phyloP scores from a whole-genome alignment of 2,888 invertebrate species.

The Heliconius ismenius region DNA sequence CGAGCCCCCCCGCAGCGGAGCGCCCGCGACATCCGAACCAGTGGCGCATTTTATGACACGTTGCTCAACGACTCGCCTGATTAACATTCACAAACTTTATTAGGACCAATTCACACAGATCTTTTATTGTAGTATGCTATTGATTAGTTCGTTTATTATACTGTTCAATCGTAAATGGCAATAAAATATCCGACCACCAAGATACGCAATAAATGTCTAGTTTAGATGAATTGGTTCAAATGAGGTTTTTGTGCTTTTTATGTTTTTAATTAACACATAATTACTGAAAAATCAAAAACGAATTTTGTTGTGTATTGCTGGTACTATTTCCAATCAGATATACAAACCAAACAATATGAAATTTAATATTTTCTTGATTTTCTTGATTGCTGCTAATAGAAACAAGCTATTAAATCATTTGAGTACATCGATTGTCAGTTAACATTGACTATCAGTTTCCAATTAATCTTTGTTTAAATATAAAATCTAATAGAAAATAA shows the following conservation, averaged over 20 bases:
- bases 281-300: no score
- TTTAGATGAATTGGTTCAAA: constrained; percentile 4
- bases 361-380: background rate
- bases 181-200: constrained; percentile 33
- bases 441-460: constrained; percentile 69
- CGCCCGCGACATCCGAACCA: constrained; percentile 75
- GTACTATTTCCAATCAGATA: no score
- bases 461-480: constrained; percentile 80
- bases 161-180: constrained; percentile 33
- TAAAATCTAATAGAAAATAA: constrained; percentile 81
- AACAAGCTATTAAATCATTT: constrained; percentile 6
- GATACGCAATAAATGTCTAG: constrained; percentile 35
- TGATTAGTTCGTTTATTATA: constrained; percentile 58
- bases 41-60: constrained; percentile 82
- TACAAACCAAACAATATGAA: background rate
- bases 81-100: constrained; percentile 80
- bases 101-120: constrained; percentile 69
- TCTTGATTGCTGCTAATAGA: background rate
- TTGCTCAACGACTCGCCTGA: constrained; percentile 77
- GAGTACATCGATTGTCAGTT: constrained; percentile 43
- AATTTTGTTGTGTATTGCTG: background rate
- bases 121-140: constrained; percentile 45
- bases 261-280: background rate
- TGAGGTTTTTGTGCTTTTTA: background rate
- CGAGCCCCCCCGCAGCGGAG: constrained; percentile 65